These are phyloP conservation scores for Drosophila burlai DNA, from an alignment of 1,140 invertebrate species.

Conservation along the genomic window DNA sequence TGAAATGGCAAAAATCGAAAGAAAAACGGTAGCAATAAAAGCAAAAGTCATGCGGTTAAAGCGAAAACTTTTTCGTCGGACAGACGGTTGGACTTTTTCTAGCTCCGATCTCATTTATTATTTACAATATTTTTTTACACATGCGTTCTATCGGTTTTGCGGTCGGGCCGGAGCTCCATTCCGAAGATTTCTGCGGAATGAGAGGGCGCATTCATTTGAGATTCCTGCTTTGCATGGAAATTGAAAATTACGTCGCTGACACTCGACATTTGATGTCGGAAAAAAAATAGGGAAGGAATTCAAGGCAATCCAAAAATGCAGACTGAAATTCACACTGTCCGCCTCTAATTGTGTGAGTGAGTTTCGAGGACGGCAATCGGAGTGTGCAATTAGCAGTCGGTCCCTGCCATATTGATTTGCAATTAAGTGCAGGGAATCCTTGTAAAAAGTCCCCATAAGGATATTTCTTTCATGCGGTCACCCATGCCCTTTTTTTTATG, in stretches of 20 bases:
- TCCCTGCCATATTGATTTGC: slow-evolving; percentile 68
- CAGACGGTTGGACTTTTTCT: slow-evolving; percentile 5
- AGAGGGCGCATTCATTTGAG: slow-evolving; percentile 36
- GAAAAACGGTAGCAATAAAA: slow-evolving; percentile 46
- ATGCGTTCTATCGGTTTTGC: slow-evolving; percentile 34
- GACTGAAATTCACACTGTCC: slow-evolving; percentile 45
- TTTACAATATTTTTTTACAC: slow-evolving; percentile 56
- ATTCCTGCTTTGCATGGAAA: slow-evolving; percentile 53
- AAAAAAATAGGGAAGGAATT: slow-evolving; percentile 13
- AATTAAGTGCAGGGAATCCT: slow-evolving; percentile 60
- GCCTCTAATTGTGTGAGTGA: slow-evolving; percentile 10
- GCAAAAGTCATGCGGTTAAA: slow-evolving; percentile 50
- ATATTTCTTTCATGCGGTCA: slow-evolving; percentile 26
- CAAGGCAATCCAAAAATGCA: slow-evolving; percentile 20
- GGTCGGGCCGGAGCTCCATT: background rate
- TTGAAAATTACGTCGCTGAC: slow-evolving; percentile 51
- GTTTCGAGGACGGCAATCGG: slow-evolving; percentile 12
- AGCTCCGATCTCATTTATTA: slow-evolving; percentile 55
- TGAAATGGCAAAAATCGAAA: slow-evolving; percentile 52
- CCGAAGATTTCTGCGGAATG: slow-evolving; percentile 11
- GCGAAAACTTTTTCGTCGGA: slow-evolving; percentile 32
- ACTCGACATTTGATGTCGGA: slow-evolving; percentile 14
- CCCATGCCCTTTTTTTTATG: slow-evolving; percentile 14
- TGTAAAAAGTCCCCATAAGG: slow-evolving; percentile 33
- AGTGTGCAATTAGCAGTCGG: slow-evolving; percentile 66